Evolutionary conservation across 2,888 invertebrate genomes (phyloP).

Genomic region (Euclidia mi): DNA sequence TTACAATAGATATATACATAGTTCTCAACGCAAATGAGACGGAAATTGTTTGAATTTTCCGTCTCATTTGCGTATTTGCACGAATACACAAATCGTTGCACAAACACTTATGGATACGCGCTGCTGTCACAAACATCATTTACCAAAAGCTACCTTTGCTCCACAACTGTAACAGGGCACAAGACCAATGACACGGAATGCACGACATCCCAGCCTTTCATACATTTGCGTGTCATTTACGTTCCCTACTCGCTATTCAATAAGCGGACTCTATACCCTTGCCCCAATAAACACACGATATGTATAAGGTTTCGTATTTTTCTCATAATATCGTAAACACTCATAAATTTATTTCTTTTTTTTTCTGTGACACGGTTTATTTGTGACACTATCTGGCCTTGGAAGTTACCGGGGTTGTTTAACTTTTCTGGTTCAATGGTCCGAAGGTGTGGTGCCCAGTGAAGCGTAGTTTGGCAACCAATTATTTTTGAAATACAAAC

Average conservation of each 20-base stretch:
- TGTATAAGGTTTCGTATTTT: constrained; percentile 33
- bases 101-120: too few species aligned
- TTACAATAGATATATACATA: too few species aligned
- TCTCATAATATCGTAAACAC: constrained; percentile 38
- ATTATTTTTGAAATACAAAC: too few species aligned
- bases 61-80: too few species aligned
- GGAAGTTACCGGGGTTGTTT: neutral
- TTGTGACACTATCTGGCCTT: neutral
- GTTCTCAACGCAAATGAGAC: too few species aligned
- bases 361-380: constrained; percentile 1
- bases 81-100: too few species aligned
- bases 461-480: too few species aligned
- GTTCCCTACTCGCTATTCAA: constrained; percentile 24
- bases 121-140: too few species aligned
- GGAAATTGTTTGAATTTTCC: too few species aligned
- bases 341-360: constrained; percentile 12
- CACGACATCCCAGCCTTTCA: constrained; percentile 33
- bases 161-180: constrained; percentile 6
- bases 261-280: constrained; percentile 30
- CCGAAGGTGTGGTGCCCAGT: too few species aligned
- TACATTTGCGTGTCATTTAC: constrained; percentile 51
- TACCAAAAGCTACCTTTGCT: constrained; percentile 5
- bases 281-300: constrained; percentile 40
- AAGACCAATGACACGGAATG: constrained; percentile 41
- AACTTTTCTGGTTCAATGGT: neutral